Evolutionary conservation across 2,797 vertebrate species (phyloP).

Genomic region (Florisuga fusca): DNA sequence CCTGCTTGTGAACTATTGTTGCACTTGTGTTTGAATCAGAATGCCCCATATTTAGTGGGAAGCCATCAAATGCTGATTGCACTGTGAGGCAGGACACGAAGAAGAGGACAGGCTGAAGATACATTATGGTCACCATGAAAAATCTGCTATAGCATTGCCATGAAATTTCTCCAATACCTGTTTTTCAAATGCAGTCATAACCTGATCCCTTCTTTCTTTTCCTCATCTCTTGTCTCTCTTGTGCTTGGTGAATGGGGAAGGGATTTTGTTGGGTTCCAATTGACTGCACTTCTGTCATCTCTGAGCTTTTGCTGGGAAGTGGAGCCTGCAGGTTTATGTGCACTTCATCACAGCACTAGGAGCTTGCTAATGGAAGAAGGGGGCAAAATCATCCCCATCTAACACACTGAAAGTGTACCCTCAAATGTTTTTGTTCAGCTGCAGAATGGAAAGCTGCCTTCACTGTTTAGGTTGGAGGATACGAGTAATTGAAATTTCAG

Average conservation of each 20-base stretch:
- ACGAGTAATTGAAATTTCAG: not conserved
- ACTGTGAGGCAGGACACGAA: not conserved
- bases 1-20: not conserved
- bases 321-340: not conserved
- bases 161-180: not conserved
- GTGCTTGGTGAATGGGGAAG: not conserved
- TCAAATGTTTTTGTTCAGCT: not conserved
- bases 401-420: not conserved
- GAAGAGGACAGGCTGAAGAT: not conserved
- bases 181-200: not conserved
- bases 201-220: not conserved
- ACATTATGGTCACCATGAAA: not conserved
- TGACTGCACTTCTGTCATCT: not conserved
- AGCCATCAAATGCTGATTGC: not conserved
- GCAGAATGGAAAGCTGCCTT: not conserved
- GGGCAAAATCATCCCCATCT: not conserved
- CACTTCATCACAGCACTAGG: not conserved
- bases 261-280: conserved; percentile 7
- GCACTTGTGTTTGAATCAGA: not conserved
- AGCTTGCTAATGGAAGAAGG: not conserved
- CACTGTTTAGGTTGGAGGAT: not conserved
- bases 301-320: not conserved
- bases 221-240: not conserved
- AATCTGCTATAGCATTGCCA: not conserved
- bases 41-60: not conserved